These are phyloP conservation scores for Caenorhabditis sinica DNA, from an alignment of 2,888 invertebrate species.

Conservation along the genomic window DNA sequence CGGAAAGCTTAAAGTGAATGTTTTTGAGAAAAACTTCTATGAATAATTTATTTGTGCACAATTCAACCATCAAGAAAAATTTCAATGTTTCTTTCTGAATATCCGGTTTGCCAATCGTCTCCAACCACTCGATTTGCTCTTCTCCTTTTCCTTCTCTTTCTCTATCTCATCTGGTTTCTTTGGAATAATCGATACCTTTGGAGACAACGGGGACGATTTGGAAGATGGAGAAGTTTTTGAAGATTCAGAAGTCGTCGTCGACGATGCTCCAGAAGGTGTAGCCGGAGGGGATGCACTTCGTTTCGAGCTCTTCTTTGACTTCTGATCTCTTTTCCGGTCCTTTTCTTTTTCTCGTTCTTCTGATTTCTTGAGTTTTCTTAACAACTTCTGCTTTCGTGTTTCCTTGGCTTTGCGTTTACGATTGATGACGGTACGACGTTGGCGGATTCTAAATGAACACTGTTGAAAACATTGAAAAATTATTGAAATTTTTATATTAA, in stretches of 20 bases:
- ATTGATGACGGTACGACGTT: background rate
- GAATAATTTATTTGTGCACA: too few species aligned
- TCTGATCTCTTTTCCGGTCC: slow-evolving; percentile 21
- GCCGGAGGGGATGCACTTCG: background rate
- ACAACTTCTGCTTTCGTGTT: slow-evolving; percentile 49
- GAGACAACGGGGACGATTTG: slow-evolving; percentile 12
- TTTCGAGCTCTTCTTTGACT: background rate
- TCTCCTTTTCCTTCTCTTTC: slow-evolving; percentile 8
- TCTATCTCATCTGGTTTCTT: background rate
- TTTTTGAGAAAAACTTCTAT: too few species aligned
- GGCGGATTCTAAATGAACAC: slow-evolving; percentile 41
- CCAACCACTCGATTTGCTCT: slow-evolving; percentile 52
- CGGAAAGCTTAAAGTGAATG: too few species aligned
- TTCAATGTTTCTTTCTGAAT: slow-evolving; percentile 23
- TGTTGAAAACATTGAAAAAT: background rate
- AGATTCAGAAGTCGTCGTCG: slow-evolving; percentile 11
- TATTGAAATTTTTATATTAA: background rate
- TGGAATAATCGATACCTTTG: slow-evolving; percentile 13
- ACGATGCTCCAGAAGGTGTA: background rate
- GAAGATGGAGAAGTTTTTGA: slow-evolving; percentile 12
- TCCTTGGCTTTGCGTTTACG: slow-evolving; percentile 13
- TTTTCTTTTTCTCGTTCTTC: slow-evolving; percentile 44
- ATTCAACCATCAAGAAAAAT: too few species aligned
- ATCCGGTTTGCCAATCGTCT: slow-evolving; percentile 26
- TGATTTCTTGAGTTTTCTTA: slow-evolving; percentile 33